These are phyloP conservation scores for Puffinus mauretanicus DNA, from an alignment of 2,113 vertebrate species.

Conservation along the genomic window DNA sequence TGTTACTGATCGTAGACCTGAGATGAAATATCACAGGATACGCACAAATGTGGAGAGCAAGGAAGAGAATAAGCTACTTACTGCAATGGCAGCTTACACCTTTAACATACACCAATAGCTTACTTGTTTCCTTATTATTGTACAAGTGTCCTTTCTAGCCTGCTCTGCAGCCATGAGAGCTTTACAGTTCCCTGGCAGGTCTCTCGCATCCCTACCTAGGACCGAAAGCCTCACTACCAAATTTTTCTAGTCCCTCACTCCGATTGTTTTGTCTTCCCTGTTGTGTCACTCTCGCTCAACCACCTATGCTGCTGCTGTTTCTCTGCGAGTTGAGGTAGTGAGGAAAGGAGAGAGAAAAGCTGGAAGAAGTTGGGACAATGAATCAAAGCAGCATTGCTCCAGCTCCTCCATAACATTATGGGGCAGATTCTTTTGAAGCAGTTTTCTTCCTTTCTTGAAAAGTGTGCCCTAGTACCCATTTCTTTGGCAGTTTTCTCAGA, in stretches of 20 bases:
- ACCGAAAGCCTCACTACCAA: not conserved
- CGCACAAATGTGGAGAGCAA: not conserved
- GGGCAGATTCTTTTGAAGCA: not conserved
- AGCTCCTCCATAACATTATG: not conserved
- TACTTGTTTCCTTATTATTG: not conserved
- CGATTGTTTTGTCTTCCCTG: not conserved
- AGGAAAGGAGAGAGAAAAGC: not conserved
- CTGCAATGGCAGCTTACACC: not conserved
- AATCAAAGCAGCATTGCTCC: not conserved
- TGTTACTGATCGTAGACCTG: not conserved
- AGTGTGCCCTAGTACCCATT: not conserved
- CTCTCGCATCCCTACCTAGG: not conserved
- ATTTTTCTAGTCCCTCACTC: not conserved
- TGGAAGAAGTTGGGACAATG: not conserved
- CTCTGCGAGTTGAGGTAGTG: not conserved
- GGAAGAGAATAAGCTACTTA: not conserved
- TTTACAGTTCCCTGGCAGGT: not conserved
- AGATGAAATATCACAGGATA: not conserved
- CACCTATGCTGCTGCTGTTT: not conserved
- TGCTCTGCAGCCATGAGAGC: not conserved
- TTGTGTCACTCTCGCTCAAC: not conserved
- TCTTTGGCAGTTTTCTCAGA: constrained; percentile 1
- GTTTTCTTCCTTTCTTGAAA: not conserved
- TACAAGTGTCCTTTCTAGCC: not conserved
- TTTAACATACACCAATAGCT: not conserved